phyloP scores from a whole-genome alignment of 2,113 vertebrate species.

The Alligator sinensis region DNA sequence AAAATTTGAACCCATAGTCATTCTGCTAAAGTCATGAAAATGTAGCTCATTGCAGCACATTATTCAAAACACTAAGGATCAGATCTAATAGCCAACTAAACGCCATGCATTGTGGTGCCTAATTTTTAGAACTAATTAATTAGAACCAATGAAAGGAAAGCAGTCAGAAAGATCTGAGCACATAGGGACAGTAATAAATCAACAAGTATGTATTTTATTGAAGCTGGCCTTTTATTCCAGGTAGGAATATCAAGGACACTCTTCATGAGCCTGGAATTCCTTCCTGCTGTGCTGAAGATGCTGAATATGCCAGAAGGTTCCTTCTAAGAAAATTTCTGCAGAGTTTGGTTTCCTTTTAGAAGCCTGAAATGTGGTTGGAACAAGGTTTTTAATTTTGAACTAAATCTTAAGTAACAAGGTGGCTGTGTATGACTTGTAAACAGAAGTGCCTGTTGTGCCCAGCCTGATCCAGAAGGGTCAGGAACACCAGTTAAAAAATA shows the following conservation, averaged over 20 bases:
- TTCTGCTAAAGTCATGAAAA: neutral
- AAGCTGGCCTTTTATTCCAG: neutral
- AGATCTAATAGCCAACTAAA: neutral
- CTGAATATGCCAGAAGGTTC: rapidly evolving
- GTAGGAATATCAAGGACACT: neutral
- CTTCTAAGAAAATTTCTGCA: neutral
- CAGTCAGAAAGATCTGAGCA: neutral
- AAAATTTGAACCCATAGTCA: neutral
- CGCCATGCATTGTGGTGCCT: neutral
- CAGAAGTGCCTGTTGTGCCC: neutral
- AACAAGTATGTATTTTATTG: neutral
- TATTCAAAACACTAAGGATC: neutral
- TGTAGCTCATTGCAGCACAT: neutral
- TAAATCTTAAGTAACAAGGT: neutral
- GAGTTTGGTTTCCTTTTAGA: constrained; percentile 10
- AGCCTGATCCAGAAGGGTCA: neutral
- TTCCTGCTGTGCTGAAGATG: neutral
- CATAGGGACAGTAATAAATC: neutral
- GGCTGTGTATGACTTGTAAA: neutral
- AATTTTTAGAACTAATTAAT: neutral
- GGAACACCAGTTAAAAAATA: neutral
- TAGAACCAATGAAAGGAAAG: neutral
- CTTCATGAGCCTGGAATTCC: neutral
- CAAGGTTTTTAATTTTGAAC: neutral
- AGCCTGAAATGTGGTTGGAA: neutral